These are phyloP conservation scores for Augiades crinisus DNA, from an alignment of 2,888 invertebrate genomes.

Conservation along the genomic window DNA sequence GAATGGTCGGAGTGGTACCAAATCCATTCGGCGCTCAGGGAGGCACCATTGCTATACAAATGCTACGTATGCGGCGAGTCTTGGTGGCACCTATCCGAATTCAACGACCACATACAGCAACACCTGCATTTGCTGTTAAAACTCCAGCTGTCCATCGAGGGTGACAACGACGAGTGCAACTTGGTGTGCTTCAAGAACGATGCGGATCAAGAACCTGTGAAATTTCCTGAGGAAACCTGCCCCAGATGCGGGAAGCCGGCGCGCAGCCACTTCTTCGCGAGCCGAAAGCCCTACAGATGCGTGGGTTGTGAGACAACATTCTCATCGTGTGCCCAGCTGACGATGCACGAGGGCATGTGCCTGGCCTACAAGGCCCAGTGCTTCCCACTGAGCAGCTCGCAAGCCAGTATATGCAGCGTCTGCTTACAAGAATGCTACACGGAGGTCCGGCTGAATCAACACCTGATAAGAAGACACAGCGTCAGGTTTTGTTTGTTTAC, in stretches of 20 bases:
- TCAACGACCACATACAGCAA: slow-evolving; percentile 41
- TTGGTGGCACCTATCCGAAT: slow-evolving; percentile 50
- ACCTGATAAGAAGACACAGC: neutral
- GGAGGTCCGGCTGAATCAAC: neutral
- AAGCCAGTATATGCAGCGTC: slow-evolving; percentile 1
- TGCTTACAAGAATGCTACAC: slow-evolving; percentile 29
- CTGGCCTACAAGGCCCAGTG: neutral
- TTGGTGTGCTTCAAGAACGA: slow-evolving; percentile 27
- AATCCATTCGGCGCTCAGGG: slow-evolving; percentile 21
- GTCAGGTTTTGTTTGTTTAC: too few species aligned
- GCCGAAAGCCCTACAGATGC: slow-evolving; percentile 39
- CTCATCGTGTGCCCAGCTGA: slow-evolving; percentile 34
- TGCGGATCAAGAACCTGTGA: slow-evolving; percentile 3
- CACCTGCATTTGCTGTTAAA: neutral
- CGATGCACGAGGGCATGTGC: slow-evolving; percentile 31
- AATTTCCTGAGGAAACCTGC: slow-evolving; percentile 37
- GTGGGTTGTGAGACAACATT: slow-evolving; percentile 31
- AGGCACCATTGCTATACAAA: slow-evolving; percentile 47
- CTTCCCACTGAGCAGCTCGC: too few species aligned
- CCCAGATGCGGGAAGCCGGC: slow-evolving; percentile 41
- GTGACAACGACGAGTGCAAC: slow-evolving; percentile 34
- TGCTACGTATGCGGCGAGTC: slow-evolving; percentile 49
- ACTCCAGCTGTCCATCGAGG: slow-evolving; percentile 28
- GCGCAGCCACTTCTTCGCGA: slow-evolving; percentile 5
- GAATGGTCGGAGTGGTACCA: slow-evolving; percentile 40